Evolutionary conservation across 2,888 invertebrate genomes (phyloP).

Genomic region (Dimorphilus gyrociliatus): DNA sequence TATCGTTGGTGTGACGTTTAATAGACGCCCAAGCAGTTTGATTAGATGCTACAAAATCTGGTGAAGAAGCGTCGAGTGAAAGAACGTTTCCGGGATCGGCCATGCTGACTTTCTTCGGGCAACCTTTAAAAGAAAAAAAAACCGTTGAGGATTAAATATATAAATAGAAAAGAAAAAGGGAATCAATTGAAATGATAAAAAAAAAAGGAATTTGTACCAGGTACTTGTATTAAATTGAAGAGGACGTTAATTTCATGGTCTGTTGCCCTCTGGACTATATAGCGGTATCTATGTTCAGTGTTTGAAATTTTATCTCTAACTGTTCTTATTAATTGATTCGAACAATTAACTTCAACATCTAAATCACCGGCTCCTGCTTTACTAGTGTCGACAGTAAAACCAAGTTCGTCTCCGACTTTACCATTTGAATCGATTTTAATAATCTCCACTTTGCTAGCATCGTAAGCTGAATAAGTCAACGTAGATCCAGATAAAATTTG

Average conservation of each 20-base stretch:
- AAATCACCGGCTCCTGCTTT: slow-evolving; percentile 74
- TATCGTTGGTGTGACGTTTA: no score
- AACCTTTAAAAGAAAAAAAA: no score
- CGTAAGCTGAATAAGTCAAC: slow-evolving; percentile 82
- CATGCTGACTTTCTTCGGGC: no score
- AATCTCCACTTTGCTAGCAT: slow-evolving; percentile 64
- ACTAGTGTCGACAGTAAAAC: slow-evolving; percentile 64
- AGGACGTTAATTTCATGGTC: slow-evolving; percentile 70
- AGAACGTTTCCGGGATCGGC: no score
- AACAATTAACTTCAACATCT: slow-evolving; percentile 37
- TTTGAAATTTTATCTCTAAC: slow-evolving; percentile 64
- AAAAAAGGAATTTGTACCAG: slow-evolving; percentile 26
- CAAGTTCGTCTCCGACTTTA: slow-evolving; percentile 22
- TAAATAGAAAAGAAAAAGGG: neutral
- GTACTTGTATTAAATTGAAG: slow-evolving; percentile 42
- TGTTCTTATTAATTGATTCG: slow-evolving; percentile 62
- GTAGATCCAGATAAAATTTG: slow-evolving; percentile 74
- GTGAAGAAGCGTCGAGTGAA: no score
- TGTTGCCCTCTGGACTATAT: slow-evolving; percentile 68
- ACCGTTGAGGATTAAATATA: neutral
- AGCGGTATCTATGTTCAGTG: slow-evolving; percentile 57
- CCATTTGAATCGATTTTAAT: slow-evolving; percentile 24
- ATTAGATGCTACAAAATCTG: no score
- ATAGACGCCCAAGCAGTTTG: no score
- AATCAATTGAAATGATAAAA: neutral